Conservation (phyloP, 2,888 invertebrate genomes). For the Andrena chrysosceles region DNA sequence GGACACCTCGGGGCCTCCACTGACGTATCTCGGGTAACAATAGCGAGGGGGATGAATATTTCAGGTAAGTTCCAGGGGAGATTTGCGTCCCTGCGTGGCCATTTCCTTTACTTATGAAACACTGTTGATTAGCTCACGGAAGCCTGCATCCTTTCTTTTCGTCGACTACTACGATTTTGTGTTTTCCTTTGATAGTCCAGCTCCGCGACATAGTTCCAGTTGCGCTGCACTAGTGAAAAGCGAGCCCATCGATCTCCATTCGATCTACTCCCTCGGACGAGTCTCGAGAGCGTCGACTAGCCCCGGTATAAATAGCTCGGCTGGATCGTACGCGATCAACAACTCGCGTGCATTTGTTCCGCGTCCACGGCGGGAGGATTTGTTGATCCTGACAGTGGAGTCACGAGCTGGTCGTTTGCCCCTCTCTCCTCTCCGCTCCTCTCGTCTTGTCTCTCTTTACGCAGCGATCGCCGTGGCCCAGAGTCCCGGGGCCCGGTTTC, state of each 20-base stretch:
- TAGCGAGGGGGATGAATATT: conserved; percentile 49
- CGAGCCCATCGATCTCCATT: conserved; percentile 69
- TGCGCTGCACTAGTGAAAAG: conserved; percentile 42
- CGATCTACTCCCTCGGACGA: conserved; percentile 63
- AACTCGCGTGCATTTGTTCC: conserved; percentile 68
- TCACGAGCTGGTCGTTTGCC: conserved; percentile 55
- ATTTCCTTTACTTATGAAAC: conserved; percentile 12
- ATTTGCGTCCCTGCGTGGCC: conserved; percentile 27
- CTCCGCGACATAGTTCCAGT: conserved; percentile 13
- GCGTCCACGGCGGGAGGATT: conserved; percentile 67
- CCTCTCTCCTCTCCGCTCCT: conserved; percentile 17
- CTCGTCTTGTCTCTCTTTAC: neutral
- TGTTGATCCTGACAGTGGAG: conserved; percentile 69
- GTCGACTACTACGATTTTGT: neutral
- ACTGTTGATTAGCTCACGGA: neutral
- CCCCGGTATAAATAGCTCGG: conserved; percentile 66
- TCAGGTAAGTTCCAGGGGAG: conserved; percentile 40
- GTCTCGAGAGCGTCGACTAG: conserved; percentile 37
- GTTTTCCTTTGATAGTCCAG: neutral
- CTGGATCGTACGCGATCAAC: conserved; percentile 63
- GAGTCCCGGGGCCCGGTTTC: neutral
- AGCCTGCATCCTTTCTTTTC: neutral
- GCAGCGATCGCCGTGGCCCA: neutral
- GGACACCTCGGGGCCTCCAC: conserved; percentile 3
- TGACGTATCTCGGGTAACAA: conserved; percentile 38